Base-by-base conservation (phyloP, 2,888 invertebrate genomes). In the Agonopterix heracliana region DNA sequence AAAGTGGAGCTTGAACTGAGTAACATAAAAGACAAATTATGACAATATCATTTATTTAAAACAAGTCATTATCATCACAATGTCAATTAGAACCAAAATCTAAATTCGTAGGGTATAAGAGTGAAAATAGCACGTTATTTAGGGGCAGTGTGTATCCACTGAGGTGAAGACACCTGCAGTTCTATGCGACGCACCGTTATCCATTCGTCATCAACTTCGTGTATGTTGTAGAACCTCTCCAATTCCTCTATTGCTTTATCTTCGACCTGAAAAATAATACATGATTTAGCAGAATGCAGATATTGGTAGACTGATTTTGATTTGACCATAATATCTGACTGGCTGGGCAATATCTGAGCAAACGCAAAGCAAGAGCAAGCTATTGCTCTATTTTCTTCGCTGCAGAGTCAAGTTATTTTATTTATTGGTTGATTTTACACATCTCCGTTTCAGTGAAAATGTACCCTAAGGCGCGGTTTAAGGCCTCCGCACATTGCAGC, bases 181-280 rank as follows among this genome's bases (percentile, higher is more conserved):
- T 90, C 81, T 9, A 93, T 92, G 47, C 94, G 87, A 51, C 90
- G 86, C 26, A 96, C 92, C 1, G 92, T 92, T 48, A 96, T 94
- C 46, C 90, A 74, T 74, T 96, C 95, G 60, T 96, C 95, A 41
- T 90, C 90, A 34, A 91, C 85, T 61, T 92, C 91, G 50, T 91
- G 91, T 1, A 92, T 90, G 63, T 93, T 93, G 79, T 96, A 96
- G 73, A 94, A 93, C 51, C 89, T 86, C 49, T 92, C 88, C 51
- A 97, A 77, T 59, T 96, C 95, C 53, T 93, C 92, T 59, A 97
- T 95, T 0, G 96, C 96, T 71, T 92, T 92, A 73, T 97, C 96
- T 86, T 97, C 97, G 59, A 95, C 88, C 94, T 95, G 81, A 38
- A 85, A 78, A 44, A 13, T n/a, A 12, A 38, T n/a, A 38, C 38